phyloP scores from a whole-genome alignment of 2,888 invertebrate species.

The Tridacna gigas region DNA sequence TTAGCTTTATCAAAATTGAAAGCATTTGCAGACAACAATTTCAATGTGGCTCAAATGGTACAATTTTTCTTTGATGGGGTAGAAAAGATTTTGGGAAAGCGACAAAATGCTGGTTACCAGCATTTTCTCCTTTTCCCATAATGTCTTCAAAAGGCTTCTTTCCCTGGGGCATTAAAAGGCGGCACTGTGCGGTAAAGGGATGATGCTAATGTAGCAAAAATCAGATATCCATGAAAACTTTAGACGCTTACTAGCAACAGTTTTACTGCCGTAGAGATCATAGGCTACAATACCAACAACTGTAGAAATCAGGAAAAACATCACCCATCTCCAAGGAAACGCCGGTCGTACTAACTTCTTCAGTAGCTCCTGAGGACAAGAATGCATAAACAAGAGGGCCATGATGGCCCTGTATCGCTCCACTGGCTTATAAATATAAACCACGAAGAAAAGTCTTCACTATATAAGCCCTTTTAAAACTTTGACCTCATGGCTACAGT shows the following conservation, averaged over 20 bases:
- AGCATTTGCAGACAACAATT: too few species aligned
- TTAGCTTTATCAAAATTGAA: too few species aligned
- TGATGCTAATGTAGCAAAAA: not conserved
- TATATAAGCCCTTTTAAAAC: too few species aligned
- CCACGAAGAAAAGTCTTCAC: too few species aligned
- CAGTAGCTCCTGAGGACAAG: slow-evolving; percentile 77
- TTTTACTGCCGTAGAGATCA: slow-evolving; percentile 79
- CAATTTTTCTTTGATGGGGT: too few species aligned
- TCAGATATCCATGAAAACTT: too few species aligned
- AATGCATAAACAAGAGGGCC: not conserved
- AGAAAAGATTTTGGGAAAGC: too few species aligned
- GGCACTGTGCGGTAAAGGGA: not conserved
- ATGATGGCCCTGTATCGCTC: too few species aligned
- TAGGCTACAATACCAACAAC: slow-evolving; percentile 77
- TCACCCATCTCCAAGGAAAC: slow-evolving; percentile 81
- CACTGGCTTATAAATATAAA: too few species aligned
- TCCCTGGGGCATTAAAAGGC: not conserved
- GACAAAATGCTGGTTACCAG: not conserved
- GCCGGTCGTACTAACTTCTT: slow-evolving; percentile 76
- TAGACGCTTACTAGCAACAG: slow-evolving; percentile 77
- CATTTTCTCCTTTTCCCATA: not conserved
- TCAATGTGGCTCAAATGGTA: too few species aligned
- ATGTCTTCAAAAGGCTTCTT: not conserved
- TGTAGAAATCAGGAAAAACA: slow-evolving; percentile 75
- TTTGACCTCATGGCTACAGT: too few species aligned